Conservation (phyloP, 2,888 invertebrate genomes). For the Ormyrus labotus region DNA sequence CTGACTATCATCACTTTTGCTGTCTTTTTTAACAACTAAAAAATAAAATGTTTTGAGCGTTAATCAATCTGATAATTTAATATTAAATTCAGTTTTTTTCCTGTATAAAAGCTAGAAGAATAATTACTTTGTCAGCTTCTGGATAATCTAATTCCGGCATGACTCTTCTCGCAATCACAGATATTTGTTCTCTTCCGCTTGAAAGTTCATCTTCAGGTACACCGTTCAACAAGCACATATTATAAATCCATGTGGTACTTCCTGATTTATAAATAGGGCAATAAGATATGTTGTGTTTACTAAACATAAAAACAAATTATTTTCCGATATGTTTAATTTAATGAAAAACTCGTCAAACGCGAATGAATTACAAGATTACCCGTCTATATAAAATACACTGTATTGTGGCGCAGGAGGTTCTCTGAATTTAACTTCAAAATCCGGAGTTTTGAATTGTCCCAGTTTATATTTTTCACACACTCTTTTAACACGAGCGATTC, state of each 20-base stretch:
- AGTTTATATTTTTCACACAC: slow-evolving; percentile 74
- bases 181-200: slow-evolving; percentile 70
- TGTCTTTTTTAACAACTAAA: slow-evolving; percentile 73
- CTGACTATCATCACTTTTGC: slow-evolving; percentile 79
- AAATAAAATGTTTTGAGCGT: background rate
- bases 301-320: slow-evolving; percentile 56
- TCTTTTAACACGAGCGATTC: slow-evolving; percentile 66
- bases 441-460: slow-evolving; percentile 69
- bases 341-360: background rate
- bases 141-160: slow-evolving; percentile 73
- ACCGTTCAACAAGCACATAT: slow-evolving; percentile 75
- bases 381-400: slow-evolving; percentile 75
- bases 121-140: slow-evolving; percentile 70
- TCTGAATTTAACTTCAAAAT: slow-evolving; percentile 65
- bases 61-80: background rate
- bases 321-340: background rate
- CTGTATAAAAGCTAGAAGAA: background rate
- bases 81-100: background rate
- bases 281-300: slow-evolving; percentile 74
- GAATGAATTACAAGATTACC: slow-evolving; percentile 63
- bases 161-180: slow-evolving; percentile 65
- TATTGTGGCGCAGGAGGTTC: slow-evolving; percentile 77
- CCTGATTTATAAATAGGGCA: slow-evolving; percentile 77
- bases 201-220: slow-evolving; percentile 69
- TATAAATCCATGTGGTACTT: slow-evolving; percentile 76